Evolutionary conservation across 2,888 invertebrate genomes (phyloP), one percentile per base, ranked within the genome.

Genomic region (Zele albiditarsus): DNA sequence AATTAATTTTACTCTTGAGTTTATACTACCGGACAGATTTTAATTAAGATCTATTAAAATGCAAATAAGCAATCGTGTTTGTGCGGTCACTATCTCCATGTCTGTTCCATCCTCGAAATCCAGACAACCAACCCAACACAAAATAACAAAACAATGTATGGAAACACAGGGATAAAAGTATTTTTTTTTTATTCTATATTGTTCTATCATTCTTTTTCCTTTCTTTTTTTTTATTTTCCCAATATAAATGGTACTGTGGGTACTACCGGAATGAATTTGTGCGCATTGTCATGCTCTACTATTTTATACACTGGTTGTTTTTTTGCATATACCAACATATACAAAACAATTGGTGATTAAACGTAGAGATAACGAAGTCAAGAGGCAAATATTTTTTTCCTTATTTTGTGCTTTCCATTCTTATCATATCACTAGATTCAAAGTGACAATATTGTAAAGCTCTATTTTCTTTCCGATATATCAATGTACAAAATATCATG

Each of bases 21-120:
- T 60, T 46, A 57, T 57, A 71, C 71, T 73, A 60, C 77, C 73
- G 67, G 38, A 78, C 79, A 84, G 84, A 84, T 84, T 84, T 84
- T 83, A 84, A 84, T 84, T 84, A 83, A 84, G 84, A 84, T 84
- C 84, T 82, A 84, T 84, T 84, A 84, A 84, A 84, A 84, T 84
- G 84, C 80, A 84, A 84, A 84, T 84, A 78, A 81, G 78, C 77
- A 67, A 57, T 74, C 78, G 75, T 82, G 83, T 82, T 84, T 82
- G 83, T 80, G 77, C 46, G 69, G 60, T 68, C 49, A 69, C 49
- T 57, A 31, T 57, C 68, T 69, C 20, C 33, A 53, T 31, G 33
- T 53, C 28, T 57, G 68, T 69, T 31, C 31, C 67, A n/a, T 58
- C n/a, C 60, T 27, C 49, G 25, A 16, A 71, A 60, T 23, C 28